Base-by-base conservation (phyloP, 2,888 invertebrate genomes). In the Cryptocephalus moraei region DNA sequence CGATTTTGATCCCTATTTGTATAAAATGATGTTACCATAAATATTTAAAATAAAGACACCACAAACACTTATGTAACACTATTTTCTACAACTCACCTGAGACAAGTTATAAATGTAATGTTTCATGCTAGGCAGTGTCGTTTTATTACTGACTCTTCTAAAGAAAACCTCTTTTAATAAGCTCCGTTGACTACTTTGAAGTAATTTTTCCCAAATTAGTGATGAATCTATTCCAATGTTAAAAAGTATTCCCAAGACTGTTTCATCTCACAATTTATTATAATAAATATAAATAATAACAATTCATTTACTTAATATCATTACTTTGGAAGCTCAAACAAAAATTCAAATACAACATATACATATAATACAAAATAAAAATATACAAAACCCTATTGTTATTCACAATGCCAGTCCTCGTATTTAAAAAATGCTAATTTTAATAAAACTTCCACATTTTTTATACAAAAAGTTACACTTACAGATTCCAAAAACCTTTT, bases 351-450 rank as follows among this genome's bases (percentile, higher is more conserved):
- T 39, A 49, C 46, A 53, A 53, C 51, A 53, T 52, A 48, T 52
- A 49, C 51, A 53, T 53, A 51, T 53, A 39, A 45, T 53, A 53
- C 53, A 53, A 53, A 51, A 49, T 13, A 49, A 44, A 49, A 47
- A 52, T 52, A 46, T 52, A 52, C 49, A 52, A 50, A 52, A 40
- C n/a, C 36, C 36, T 11, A 11, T 12, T 36, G 11, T 36, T 12
- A 36, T 12, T 36, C n/a, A 11, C 12, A n/a, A 36, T 11, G 12
- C 36, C n/a, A 36, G 36, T 36, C 22, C 22, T 36, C 6, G 36
- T 36, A 12, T 36, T 36, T 36, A 36, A 12, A 36, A 36, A 36
- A 36, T 12, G 12, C n/a, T 40, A 12, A 13, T 40, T 40, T 10
- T 40, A 36, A 11, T 36, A 11, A 36, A 36, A 11, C 36, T 36